Evolutionary conservation across 2,888 invertebrate species (phyloP).

Genomic region (Bombylius discolor): DNA sequence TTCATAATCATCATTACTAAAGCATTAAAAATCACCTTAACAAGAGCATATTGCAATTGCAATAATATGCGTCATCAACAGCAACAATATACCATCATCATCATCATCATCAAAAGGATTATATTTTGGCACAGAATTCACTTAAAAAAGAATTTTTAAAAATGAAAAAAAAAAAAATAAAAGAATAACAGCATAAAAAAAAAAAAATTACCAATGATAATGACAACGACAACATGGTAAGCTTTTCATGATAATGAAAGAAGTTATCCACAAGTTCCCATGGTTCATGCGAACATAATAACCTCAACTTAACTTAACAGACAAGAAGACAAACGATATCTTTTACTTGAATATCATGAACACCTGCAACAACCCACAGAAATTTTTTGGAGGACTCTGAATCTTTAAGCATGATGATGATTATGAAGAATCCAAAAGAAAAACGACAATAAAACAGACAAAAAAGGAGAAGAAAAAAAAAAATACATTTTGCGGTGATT

Average conservation of each 20-base stretch:
- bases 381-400: neutral
- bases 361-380: slow-evolving; percentile 8
- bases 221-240: neutral
- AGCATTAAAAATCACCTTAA: neutral
- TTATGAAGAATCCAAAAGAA: neutral
- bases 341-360: neutral
- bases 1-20: neutral
- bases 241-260: neutral
- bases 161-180: too few species aligned
- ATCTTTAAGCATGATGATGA: too few species aligned
- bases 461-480: neutral
- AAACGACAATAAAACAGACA: neutral
- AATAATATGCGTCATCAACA: too few species aligned
- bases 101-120: neutral
- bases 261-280: neutral
- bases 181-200: too few species aligned
- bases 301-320: neutral
- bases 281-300: neutral
- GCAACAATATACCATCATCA: too few species aligned
- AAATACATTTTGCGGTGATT: slow-evolving; percentile 10
- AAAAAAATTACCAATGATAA: neutral
- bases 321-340: neutral
- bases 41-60: neutral
- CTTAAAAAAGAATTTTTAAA: too few species aligned
- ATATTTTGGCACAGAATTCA: neutral